Conservation (phyloP, 2,797 vertebrate genomes). For the Okamejei kenojei region DNA sequence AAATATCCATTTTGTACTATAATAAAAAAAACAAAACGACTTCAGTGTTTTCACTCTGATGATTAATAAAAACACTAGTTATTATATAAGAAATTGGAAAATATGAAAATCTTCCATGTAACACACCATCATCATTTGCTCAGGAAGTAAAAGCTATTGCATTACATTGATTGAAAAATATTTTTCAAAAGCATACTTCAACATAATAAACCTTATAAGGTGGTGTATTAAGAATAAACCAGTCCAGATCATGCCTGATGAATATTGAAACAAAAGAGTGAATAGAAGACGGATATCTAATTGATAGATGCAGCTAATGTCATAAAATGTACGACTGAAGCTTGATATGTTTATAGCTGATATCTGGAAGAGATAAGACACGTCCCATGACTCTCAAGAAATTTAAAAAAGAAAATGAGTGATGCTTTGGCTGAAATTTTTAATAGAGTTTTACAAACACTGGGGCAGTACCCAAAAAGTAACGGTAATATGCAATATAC, state of each 20-base stretch:
- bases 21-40: background rate
- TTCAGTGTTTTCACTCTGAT: background rate
- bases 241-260: background rate
- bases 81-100: background rate
- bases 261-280: background rate
- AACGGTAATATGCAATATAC: background rate
- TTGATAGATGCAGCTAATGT: background rate
- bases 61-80: background rate
- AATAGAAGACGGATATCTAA: background rate
- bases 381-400: background rate
- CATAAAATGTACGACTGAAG: background rate
- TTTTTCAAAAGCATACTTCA: no score
- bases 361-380: background rate
- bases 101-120: background rate
- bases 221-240: constrained; percentile 7
- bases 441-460: background rate
- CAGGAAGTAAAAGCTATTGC: background rate
- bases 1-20: background rate
- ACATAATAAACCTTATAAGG: background rate
- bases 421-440: background rate
- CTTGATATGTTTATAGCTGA: background rate
- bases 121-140: background rate
- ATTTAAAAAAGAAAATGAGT: background rate
- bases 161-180: no score
- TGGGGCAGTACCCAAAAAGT: background rate